A percentile compares a stretch with the other conserved stretches of the same genome.
Evolutionary conservation across 2,113 vertebrate species (phyloP).

Genomic region (Phyllopteryx taeniolatus): DNA sequence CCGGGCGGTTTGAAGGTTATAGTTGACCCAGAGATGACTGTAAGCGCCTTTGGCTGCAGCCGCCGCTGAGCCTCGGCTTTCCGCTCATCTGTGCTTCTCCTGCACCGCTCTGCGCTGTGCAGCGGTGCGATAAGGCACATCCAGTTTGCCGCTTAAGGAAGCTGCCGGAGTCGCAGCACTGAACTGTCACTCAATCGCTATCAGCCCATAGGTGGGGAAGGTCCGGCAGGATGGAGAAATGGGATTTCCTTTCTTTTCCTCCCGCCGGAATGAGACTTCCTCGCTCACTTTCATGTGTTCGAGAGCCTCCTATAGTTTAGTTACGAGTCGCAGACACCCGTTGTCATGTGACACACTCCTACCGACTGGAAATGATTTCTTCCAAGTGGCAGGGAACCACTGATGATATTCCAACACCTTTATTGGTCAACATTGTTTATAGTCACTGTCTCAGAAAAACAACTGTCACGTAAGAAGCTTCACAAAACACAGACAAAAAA

Average conservation of each 20-base stretch:
- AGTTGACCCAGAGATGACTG: background rate
- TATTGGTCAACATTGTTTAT: background rate
- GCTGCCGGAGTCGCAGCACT: slow-evolving; percentile 54
- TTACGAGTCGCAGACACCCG: background rate
- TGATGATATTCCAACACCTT: background rate
- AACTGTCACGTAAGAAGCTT: background rate
- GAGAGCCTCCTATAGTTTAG: slow-evolving; percentile 13
- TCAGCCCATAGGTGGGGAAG: slow-evolving; percentile 62
- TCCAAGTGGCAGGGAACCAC: background rate
- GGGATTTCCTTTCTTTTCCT: slow-evolving; percentile 66
- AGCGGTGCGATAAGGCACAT: slow-evolving; percentile 65
- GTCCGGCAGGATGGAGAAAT: slow-evolving; percentile 58
- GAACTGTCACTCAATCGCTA: slow-evolving; percentile 71
- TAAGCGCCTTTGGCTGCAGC: background rate
- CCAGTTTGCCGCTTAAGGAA: slow-evolving; percentile 63
- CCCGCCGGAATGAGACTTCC: slow-evolving; percentile 56
- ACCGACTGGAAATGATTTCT: background rate
- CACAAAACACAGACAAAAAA: background rate
- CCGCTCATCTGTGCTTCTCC: background rate
- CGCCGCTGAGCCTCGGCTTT: background rate
- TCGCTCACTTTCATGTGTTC: slow-evolving; percentile 58
- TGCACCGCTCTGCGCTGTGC: slow-evolving; percentile 46
- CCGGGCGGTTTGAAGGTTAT: background rate
- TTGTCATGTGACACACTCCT: background rate
- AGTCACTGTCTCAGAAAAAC: background rate